Evolutionary conservation across 2,113 vertebrate genomes (phyloP), one percentile per base, ranked within the genome.

Genomic region (Pelecanoides urinatrix): DNA sequence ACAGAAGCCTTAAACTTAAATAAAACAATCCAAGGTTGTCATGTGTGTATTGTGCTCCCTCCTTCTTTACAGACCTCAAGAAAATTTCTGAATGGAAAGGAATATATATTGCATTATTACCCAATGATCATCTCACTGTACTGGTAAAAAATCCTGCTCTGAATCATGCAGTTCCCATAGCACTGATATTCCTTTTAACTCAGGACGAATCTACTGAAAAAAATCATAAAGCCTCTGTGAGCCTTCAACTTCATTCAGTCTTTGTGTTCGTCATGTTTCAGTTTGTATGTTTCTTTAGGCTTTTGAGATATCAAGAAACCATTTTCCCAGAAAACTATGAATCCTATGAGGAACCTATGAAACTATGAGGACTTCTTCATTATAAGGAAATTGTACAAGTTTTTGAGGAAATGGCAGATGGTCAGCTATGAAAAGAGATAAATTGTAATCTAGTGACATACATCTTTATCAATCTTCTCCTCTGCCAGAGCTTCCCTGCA

Each of bases 31-130:
- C 7, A 36, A 15, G 10, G 23, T 62, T 11, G 1, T 49, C 15
- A 30, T 36, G 13, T 36, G 2, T 0, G 1, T 66, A 40, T 49
- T 1, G 1, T 62, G 34, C 9, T 88, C 6, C n/a, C 13, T 92
- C 9, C 25, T 20, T 62, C 30, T 61, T 90, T 77, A 36, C 27
- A 49, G 34, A 80, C 7, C 30, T 68, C 14, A 32, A 16, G 49
- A 30, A 38, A 73, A n/a, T 58, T 83, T 67, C 52, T 75, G 32
- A 82, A 67, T 53, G 27, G 34, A 49, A 71, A 72, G 42, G n/a
- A n/a, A 65, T 53, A 58, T 53, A 44, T 20, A 8, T 40, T 74
- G 16, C 47, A 44, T 85, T 68, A 42, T 81, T 81, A 53, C 25
- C 9, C 25, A 42, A 8, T 50, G n/a, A 38, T 55, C 19, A 38